Conservation (phyloP, 92 coral and sea anemone species). For the Porites lobata region DNA sequence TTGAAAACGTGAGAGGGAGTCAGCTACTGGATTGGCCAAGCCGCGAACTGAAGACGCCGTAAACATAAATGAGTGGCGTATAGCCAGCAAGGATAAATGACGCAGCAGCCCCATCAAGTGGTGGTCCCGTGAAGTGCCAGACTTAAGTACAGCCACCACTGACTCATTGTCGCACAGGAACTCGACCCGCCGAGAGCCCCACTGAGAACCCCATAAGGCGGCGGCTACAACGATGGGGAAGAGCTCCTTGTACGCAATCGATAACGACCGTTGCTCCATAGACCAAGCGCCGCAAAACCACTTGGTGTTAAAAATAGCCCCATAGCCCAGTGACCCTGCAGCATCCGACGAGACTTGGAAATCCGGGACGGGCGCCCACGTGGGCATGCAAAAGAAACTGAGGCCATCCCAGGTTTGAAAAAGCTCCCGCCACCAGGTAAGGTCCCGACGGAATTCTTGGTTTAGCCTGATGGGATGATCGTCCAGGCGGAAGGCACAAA, state of each 20-base stretch:
- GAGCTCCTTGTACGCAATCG: slow-evolving; percentile 9
- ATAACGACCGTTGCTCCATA: not conserved
- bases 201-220: slow-evolving; percentile 32
- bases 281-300: slow-evolving; percentile 47
- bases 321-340: slow-evolving; percentile 43
- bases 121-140: slow-evolving; percentile 7
- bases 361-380: slow-evolving; percentile 1
- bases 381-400: slow-evolving; percentile 32
- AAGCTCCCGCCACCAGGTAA: too few species aligned
- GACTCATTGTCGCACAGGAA: slow-evolving; percentile 43
- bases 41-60: too few species aligned
- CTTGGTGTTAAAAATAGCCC: slow-evolving; percentile 15
- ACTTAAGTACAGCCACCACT: slow-evolving; percentile 45
- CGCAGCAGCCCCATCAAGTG: not conserved
- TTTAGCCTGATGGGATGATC: too few species aligned
- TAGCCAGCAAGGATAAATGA: too few species aligned
- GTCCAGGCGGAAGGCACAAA: too few species aligned
- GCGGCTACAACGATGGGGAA: slow-evolving; percentile 42
- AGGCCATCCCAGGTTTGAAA: too few species aligned
- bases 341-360: slow-evolving; percentile 22
- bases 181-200: slow-evolving; percentile 19
- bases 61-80: too few species aligned
- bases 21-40: too few species aligned
- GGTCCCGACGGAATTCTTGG: too few species aligned
- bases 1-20: too few species aligned